Percentiles rank a stretch among this genome's conserved stretches.
Conservation (phyloP, 2,113 vertebrate genomes). For the Ceratotherium simum region DNA sequence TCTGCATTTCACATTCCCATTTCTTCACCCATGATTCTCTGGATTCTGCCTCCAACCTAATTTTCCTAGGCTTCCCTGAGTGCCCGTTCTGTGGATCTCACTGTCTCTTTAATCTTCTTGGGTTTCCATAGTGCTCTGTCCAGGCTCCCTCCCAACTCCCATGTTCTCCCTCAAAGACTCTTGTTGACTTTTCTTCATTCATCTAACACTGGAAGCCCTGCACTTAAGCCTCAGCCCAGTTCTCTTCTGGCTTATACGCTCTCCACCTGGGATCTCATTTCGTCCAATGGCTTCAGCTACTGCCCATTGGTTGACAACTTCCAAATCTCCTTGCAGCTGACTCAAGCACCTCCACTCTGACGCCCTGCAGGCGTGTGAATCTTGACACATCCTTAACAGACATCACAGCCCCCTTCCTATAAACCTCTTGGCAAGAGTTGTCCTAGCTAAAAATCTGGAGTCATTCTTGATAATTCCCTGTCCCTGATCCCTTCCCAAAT, state of each 20-base stretch:
- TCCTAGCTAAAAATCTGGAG: not conserved
- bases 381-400: too few relatives aligned
- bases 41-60: too few relatives aligned
- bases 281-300: not conserved
- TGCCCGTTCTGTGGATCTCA: not conserved
- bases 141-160: not conserved
- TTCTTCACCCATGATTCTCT: too few relatives aligned
- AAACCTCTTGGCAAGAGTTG: not conserved
- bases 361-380: fast-evolving
- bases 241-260: not conserved
- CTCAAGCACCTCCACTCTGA: not conserved
- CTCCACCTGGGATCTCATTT: too few relatives aligned
- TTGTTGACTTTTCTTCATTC: not conserved
- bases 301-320: not conserved
- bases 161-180: not conserved
- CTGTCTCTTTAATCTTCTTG: not conserved
- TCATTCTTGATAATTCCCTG: too few relatives aligned
- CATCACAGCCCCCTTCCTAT: not conserved
- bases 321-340: not conserved
- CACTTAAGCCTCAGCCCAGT: not conserved
- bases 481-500: not conserved
- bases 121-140: fast-evolving
- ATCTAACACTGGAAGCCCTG: not conserved
- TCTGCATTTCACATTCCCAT: not conserved
- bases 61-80: fast-evolving